These are phyloP conservation scores for Phenganax marumi DNA, from an alignment of 92 coral and sea anemone species.

Conservation along the genomic window DNA sequence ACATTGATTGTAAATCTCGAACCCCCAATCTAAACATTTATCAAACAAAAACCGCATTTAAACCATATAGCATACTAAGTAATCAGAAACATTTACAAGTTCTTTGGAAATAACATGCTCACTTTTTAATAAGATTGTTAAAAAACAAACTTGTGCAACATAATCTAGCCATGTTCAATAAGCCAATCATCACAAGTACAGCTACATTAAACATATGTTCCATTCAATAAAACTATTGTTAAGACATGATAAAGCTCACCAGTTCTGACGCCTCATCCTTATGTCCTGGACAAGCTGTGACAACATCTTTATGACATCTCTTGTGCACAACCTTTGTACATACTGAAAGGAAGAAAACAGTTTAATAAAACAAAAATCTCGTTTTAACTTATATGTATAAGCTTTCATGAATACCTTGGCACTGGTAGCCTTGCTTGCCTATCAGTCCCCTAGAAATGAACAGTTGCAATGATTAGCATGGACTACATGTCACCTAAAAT, in stretches of 20 bases:
- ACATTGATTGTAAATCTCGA: conserved; percentile 65
- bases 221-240: background rate
- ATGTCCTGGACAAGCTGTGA: conserved; percentile 85
- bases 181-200: no score
- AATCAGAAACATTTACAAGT: background rate
- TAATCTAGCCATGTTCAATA: no score
- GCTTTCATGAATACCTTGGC: conserved; percentile 69
- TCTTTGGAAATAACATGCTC: no score
- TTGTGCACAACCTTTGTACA: conserved; percentile 98
- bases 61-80: background rate
- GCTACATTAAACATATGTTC: no score
- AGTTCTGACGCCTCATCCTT: conserved; percentile 56
- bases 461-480: background rate
- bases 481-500: background rate
- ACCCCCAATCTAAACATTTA: conserved; percentile 47
- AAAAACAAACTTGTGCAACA: no score
- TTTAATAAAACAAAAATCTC: background rate
- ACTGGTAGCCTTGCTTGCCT: conserved; percentile 97
- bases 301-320: conserved; percentile 83
- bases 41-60: background rate
- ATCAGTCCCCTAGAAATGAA: conserved; percentile 77
- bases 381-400: background rate
- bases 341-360: conserved; percentile 42
- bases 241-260: conserved; percentile 16
- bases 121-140: no score